Evolutionary conservation across 2,113 vertebrate species (phyloP), one percentile per base, ranked within the genome.

Genomic region (Smithornis capensis): DNA sequence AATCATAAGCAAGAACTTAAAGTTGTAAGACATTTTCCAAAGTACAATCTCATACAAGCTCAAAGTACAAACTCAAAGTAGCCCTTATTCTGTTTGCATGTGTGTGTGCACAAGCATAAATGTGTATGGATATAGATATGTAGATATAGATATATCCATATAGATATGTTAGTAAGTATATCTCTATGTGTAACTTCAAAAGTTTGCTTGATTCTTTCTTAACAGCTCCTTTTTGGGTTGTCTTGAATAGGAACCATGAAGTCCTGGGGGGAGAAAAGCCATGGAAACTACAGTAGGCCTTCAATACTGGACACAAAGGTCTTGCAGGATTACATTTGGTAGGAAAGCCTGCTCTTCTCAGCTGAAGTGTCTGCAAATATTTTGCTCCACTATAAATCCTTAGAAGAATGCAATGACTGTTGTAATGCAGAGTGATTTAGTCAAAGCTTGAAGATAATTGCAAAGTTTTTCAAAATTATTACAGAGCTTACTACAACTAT

Each of bases 31-130:
- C 14, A 29, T 70, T 84, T 91, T 95, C 59, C 21, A 53, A 69
- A 74, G 8, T 28, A 33, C 33, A 76, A 52, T 9, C 4, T 86
- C n/a, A n/a, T n/a, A n/a, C n/a, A n/a, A n/a, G n/a, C n/a, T n/a
- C n/a, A n/a, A n/a, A n/a, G n/a, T n/a, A n/a, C n/a, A n/a, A n/a
- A n/a, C n/a, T n/a, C n/a, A n/a, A n/a, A n/a, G 49, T 42, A 8
- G 23, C 59, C 14, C 35, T 79, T 13, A 33, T 4, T 52, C 12
- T 19, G 2, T 40, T 9, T 22, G 4, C 11, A 4, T 9, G 15
- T 44, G 5, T 38, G 12, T 25, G 6, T 3, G 3, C 3, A 0
- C 18, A 49, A 7, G 25, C 13, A 25, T 13, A 18, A 1, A 12
- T 7, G 3, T 2, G 0, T 31, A 8, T 45, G 7, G 19, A n/a